Evolutionary conservation across 2,797 vertebrate species (phyloP).

Genomic region (Myioborus miniatus): DNA sequence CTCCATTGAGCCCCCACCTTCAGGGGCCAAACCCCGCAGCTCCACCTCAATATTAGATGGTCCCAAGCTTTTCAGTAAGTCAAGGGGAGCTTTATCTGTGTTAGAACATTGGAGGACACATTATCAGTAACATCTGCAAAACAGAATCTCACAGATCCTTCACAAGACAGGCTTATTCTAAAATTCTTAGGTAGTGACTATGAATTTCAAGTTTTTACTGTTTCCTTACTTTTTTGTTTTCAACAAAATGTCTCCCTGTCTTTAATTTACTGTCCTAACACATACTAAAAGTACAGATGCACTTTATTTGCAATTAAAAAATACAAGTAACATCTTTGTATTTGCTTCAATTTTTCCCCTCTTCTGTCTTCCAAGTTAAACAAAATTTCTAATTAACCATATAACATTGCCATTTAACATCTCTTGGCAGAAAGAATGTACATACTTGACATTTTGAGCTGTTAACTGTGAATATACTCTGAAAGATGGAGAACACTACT

Average conservation of each 20-base stretch:
- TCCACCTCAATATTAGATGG: constrained; percentile 88
- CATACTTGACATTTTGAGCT: neutral
- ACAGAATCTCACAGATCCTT: neutral
- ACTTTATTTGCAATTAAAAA: neutral
- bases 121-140: neutral
- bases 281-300: neutral
- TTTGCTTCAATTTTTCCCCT: neutral
- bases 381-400: neutral
- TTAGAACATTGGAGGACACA: neutral
- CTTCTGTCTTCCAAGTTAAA: neutral
- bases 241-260: neutral
- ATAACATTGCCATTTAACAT: neutral
- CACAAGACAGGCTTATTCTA: neutral
- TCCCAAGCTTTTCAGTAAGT: constrained; percentile 85
- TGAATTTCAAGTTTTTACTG: neutral
- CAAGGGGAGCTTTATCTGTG: constrained; percentile 79
- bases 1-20: constrained; percentile 81
- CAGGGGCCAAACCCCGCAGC: constrained; percentile 82
- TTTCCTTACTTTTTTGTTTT: neutral
- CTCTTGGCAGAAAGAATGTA: neutral
- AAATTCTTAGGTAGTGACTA: neutral
- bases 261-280: neutral
- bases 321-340: neutral
- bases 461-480: neutral
- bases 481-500: neutral